These are phyloP conservation scores for Pseudochirops corinnae DNA, from an alignment of 2,797 vertebrate genomes.

Conservation along the genomic window DNA sequence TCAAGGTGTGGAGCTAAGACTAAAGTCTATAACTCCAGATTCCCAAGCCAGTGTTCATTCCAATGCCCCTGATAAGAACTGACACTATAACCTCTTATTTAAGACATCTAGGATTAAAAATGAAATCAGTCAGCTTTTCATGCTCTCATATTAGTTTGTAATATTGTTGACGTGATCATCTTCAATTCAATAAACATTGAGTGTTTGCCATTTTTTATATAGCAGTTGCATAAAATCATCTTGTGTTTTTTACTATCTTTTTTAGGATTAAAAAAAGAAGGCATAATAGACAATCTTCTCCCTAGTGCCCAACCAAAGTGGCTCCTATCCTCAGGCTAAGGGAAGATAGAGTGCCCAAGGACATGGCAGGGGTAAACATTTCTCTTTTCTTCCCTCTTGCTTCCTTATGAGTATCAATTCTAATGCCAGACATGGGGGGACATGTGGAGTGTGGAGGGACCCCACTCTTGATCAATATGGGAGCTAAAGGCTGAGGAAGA, in stretches of 20 bases:
- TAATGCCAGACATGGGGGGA: not conserved
- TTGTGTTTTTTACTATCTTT: not conserved
- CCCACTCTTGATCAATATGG: not conserved
- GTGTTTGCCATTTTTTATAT: not conserved
- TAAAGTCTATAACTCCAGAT: not conserved
- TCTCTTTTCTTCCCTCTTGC: not conserved
- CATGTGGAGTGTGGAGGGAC: not conserved
- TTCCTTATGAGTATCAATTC: not conserved
- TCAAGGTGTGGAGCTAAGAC: not conserved
- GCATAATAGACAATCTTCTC: not conserved
- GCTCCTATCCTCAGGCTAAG: not conserved
- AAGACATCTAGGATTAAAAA: not conserved
- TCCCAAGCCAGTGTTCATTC: not conserved
- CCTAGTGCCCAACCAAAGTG: not conserved
- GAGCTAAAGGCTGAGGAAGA: not conserved
- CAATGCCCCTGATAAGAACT: not conserved
- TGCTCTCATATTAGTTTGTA: not conserved
- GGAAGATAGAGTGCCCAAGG: not conserved
- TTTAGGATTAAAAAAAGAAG: not conserved
- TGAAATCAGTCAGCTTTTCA: not conserved
- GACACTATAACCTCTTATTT: not conserved
- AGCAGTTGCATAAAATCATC: not conserved
- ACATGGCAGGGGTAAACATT: not conserved
- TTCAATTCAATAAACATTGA: not conserved
- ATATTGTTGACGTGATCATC: not conserved